Base-by-base conservation (phyloP, 2,888 invertebrate genomes). In the Synergus japonicus region DNA sequence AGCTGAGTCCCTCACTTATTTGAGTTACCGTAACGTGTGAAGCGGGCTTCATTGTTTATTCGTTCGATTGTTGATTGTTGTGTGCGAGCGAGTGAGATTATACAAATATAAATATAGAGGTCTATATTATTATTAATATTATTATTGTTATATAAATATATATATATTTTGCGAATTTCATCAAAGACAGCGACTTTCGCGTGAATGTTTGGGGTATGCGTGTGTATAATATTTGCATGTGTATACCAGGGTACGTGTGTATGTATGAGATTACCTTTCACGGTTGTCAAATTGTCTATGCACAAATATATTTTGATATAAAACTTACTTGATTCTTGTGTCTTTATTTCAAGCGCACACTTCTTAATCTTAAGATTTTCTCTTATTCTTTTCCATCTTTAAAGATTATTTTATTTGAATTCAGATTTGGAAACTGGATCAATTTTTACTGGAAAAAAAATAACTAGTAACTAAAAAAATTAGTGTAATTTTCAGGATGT, bases 221-320 rank as follows among this genome's bases (percentile, higher is more conserved):
- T 78, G 81, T 41, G 78, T 79, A 80, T 76, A 29, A 29, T 29
- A 29, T 29, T 29, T 82, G 60, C 22, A 9, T 22, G 78, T 76
- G 66, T 69, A 58, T 63, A 63, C 43, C 77, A 76, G 73, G 54
- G 49, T 54, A 89, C 86, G 86, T 86, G 88, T 88, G 87, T 88
- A 86, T 87, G 87, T 85, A 86, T 84, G 84, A 79, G 77, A 85
- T 86, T 86, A 85, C 87, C 86, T 85, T 81, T 82, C 89, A 91
- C 88, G 88, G 89, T 90, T 91, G 91, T 91, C 90, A 90, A 88
- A 86, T 88, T 89, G 87, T 90, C 88, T 90, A 90, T 90, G 90
- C 90, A 91, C 91, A 91, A 91, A 92, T 92, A 91, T 92, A 92
- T 92, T 91, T 92, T 91, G 92, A 91, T 92, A 92, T 90, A 91